Conservation (phyloP, 2,888 invertebrate genomes). For the Trichacis sp. region DNA sequence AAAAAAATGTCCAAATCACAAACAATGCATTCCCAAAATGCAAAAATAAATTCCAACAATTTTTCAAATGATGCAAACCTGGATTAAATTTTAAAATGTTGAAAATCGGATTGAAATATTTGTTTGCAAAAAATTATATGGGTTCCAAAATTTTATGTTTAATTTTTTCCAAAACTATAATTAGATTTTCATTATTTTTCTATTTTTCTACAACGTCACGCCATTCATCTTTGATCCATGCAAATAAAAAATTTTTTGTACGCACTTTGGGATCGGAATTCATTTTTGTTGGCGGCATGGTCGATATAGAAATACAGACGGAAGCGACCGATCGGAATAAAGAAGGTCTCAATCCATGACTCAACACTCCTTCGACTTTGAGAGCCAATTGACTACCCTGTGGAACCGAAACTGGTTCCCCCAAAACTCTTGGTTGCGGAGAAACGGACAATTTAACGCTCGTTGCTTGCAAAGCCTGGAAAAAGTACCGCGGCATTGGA, state of each 20-base stretch:
- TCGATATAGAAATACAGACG: slow-evolving; percentile 79
- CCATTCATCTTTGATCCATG: too few relatives aligned
- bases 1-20: too few relatives aligned
- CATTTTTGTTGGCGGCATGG: slow-evolving; percentile 68
- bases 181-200: too few relatives aligned
- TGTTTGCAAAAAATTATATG: too few relatives aligned
- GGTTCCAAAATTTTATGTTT: too few relatives aligned
- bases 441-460: slow-evolving; percentile 84
- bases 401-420: slow-evolving; percentile 87
- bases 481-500: slow-evolving; percentile 82
- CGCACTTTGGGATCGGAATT: slow-evolving; percentile 70
- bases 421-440: slow-evolving; percentile 82
- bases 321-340: slow-evolving; percentile 79
- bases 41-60: too few relatives aligned
- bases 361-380: slow-evolving; percentile 93
- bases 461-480: slow-evolving; percentile 87
- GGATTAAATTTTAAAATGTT: too few relatives aligned
- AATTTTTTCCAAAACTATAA: too few relatives aligned
- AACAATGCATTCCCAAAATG: too few relatives aligned
- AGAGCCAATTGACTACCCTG: slow-evolving; percentile 88
- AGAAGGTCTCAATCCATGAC: slow-evolving; percentile 78
- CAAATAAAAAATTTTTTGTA: not conserved
- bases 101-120: too few relatives aligned
- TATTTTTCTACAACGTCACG: too few relatives aligned
- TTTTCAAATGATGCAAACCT: too few relatives aligned